phyloP scores from a whole-genome alignment of 2,113 vertebrate genomes.

The Canis aureus region DNA sequence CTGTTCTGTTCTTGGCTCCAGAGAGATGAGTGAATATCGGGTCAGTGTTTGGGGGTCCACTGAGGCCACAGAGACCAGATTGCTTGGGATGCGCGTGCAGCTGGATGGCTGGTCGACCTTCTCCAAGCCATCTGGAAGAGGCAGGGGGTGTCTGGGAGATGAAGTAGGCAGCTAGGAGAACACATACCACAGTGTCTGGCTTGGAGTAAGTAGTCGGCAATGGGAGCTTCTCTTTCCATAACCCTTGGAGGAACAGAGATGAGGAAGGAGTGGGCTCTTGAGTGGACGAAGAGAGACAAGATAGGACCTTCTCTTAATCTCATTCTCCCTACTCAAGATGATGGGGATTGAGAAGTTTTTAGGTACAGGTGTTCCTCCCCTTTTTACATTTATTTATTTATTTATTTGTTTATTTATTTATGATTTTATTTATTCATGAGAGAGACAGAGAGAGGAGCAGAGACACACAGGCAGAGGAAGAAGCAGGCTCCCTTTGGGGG shows the following conservation, averaged over 20 bases:
- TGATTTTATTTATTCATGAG: too few relatives aligned
- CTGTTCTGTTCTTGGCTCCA: neutral
- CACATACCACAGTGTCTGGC: neutral
- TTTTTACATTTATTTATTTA: neutral
- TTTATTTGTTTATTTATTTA: too few relatives aligned
- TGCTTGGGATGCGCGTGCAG: neutral
- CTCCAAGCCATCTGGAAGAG: neutral
- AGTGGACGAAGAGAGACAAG: neutral
- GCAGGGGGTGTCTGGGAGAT: neutral
- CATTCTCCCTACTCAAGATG: neutral
- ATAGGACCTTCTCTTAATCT: neutral
- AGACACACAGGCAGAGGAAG: too few relatives aligned
- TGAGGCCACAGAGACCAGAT: neutral
- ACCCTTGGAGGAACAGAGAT: neutral
- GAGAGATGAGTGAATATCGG: neutral
- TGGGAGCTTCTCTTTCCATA: neutral
- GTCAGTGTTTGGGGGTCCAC: neutral
- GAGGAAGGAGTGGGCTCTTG: neutral
- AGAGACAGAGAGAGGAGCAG: too few relatives aligned
- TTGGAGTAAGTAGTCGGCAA: neutral
- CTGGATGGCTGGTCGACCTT: neutral
- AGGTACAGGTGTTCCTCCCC: neutral
- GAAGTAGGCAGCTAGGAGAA: neutral
- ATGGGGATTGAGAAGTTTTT: neutral
- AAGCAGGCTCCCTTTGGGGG: too few relatives aligned